These are phyloP conservation scores for Haemorhous mexicanus DNA, from an alignment of 2,113 vertebrate genomes.

Conservation along the genomic window DNA sequence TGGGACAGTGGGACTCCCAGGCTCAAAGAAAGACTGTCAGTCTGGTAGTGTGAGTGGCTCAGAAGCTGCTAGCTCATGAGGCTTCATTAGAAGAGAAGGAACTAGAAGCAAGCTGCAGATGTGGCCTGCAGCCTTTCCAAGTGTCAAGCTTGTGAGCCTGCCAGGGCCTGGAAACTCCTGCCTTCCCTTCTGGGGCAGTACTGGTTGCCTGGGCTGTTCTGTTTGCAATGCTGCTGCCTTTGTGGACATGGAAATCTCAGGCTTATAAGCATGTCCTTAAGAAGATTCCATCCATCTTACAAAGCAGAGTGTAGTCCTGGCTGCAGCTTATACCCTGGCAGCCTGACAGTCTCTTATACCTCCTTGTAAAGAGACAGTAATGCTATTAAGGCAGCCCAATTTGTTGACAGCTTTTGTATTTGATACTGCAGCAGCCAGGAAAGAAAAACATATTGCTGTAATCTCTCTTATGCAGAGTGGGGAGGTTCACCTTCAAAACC, in stretches of 20 bases:
- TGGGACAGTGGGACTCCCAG: not conserved
- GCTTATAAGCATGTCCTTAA: slow-evolving; percentile 2
- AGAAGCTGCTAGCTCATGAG: not conserved
- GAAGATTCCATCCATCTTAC: not conserved
- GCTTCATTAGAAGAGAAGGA: not conserved
- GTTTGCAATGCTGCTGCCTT: not conserved
- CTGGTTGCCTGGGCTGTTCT: not conserved
- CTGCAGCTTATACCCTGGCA: slow-evolving; percentile 16
- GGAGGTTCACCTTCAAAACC: slow-evolving; percentile 26
- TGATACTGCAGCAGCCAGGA: not conserved
- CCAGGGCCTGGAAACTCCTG: not conserved
- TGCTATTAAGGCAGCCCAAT: slow-evolving; percentile 35
- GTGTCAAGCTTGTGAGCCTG: not conserved
- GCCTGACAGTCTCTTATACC: slow-evolving; percentile 7
- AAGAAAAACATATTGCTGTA: not conserved
- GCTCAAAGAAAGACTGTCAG: not conserved
- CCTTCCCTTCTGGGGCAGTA: not conserved
- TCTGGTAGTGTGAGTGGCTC: not conserved
- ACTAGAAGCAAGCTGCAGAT: not conserved
- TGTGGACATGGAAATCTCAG: not conserved
- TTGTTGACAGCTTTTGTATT: slow-evolving; percentile 47
- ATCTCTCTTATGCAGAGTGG: not conserved
- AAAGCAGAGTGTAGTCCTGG: not conserved
- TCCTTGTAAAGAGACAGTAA: slow-evolving; percentile 9
- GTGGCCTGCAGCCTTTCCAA: not conserved